phyloP scores from a whole-genome alignment of 2,113 vertebrate genomes.

The Neodon shergylaensis region DNA sequence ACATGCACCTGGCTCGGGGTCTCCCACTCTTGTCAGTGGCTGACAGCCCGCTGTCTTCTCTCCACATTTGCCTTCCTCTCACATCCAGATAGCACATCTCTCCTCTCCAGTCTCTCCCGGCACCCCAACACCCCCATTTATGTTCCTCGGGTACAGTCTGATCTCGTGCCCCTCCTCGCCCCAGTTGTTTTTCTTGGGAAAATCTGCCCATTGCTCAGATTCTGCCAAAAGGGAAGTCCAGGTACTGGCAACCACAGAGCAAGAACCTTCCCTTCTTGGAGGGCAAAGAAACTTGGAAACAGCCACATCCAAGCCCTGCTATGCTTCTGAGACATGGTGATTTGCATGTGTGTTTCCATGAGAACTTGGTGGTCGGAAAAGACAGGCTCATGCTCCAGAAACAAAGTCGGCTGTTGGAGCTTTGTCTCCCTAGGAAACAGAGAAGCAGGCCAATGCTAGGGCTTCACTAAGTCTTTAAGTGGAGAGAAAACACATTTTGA shows the following conservation, averaged over 20 bases:
- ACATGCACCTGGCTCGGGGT: not conserved
- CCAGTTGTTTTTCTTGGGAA: not conserved
- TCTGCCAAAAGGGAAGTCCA: not conserved
- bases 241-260: not conserved
- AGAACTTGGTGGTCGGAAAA: constrained; percentile 23
- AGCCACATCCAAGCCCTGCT: not conserved
- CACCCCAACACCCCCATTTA: not conserved
- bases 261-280: not conserved
- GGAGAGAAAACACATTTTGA: not conserved
- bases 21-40: constrained; percentile 17
- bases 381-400: not conserved
- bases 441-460: not conserved
- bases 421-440: constrained; percentile 6
- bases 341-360: not conserved
- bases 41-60: constrained; percentile 38
- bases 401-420: not conserved
- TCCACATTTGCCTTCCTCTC: not conserved
- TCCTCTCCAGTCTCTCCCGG: not conserved
- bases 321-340: constrained; percentile 3
- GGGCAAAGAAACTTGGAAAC: not conserved
- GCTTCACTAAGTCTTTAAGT: constrained; percentile 24
- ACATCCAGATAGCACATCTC: not conserved
- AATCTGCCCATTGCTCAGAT: not conserved
- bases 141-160: not conserved
- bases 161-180: not conserved